Conservation (phyloP, 2,888 invertebrate genomes). For the Andrena hattorfiana region DNA sequence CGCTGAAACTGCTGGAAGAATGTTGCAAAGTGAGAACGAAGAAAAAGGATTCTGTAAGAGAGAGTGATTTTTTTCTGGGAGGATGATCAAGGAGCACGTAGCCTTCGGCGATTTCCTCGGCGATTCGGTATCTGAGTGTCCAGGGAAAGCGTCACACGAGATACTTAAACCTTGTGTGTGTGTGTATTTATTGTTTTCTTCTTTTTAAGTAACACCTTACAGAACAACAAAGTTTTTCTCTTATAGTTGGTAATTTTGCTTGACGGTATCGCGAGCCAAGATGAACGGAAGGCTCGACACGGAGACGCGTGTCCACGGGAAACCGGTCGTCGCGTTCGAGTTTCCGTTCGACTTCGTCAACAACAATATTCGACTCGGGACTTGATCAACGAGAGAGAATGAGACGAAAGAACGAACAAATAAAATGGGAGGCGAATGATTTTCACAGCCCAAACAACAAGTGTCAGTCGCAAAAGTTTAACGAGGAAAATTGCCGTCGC, state of each 20-base stretch:
- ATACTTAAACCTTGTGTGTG: slow-evolving; percentile 53
- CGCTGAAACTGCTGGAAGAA: neutral
- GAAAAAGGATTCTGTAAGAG: too few relatives aligned
- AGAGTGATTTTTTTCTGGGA: too few relatives aligned
- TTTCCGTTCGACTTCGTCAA: neutral
- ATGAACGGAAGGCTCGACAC: slow-evolving; percentile 3
- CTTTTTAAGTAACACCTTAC: slow-evolving; percentile 65
- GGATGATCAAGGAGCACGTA: too few relatives aligned
- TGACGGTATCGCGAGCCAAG: slow-evolving; percentile 35
- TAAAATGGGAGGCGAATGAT: slow-evolving; percentile 33
- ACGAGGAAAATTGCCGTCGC: slow-evolving; percentile 10
- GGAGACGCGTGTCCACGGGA: too few relatives aligned
- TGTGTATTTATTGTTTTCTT: slow-evolving; percentile 64
- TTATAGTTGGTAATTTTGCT: slow-evolving; percentile 35
- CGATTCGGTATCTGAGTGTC: neutral
- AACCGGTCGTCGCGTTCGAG: neutral
- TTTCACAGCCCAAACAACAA: slow-evolving; percentile 59
- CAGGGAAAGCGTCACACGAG: slow-evolving; percentile 40
- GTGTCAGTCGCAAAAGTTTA: slow-evolving; percentile 10
- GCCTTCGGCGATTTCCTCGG: neutral
- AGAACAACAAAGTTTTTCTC: slow-evolving; percentile 60
- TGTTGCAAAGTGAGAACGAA: too few relatives aligned
- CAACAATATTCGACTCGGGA: neutral
- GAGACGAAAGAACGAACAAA: neutral
- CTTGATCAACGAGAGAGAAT: neutral